phyloP scores from a whole-genome alignment of 2,113 vertebrate species.

The Platycercus adscitus region DNA sequence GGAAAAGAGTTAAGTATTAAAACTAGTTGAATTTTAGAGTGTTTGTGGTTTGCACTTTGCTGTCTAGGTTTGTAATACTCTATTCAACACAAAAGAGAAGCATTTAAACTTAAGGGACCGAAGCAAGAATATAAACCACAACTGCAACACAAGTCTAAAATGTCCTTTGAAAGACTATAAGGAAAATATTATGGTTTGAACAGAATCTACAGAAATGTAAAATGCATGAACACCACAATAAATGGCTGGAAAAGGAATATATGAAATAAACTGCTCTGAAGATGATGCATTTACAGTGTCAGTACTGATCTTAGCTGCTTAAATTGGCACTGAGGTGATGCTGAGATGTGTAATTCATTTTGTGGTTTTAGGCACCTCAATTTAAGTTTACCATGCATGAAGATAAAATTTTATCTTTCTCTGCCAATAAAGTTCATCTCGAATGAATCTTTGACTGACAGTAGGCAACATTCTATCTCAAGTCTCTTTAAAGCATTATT shows the following conservation, averaged over 20 bases:
- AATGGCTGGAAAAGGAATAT: conserved; percentile 16
- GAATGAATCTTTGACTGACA: background rate
- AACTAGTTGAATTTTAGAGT: background rate
- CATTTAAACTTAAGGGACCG: background rate
- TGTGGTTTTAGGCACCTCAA: background rate
- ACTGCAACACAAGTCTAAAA: background rate
- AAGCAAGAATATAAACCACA: conserved; percentile 29
- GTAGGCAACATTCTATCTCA: background rate
- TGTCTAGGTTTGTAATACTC: background rate
- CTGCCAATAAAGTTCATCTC: background rate
- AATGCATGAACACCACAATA: background rate
- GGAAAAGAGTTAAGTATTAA: background rate
- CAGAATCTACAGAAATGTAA: conserved; percentile 14
- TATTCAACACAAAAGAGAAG: background rate
- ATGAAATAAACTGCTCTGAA: conserved; percentile 36
- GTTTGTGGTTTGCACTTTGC: background rate
- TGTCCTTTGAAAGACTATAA: conserved; percentile 10
- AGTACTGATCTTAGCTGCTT: conserved; percentile 31
- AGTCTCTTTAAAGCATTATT: background rate
- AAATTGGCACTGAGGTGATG: conserved; percentile 36
- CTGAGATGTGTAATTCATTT: conserved; percentile 39
- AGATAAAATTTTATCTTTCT: conserved; percentile 48
- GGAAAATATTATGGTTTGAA: conserved; percentile 38
- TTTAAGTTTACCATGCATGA: conserved; percentile 26
- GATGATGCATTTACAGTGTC: conserved; percentile 13